Conservation (phyloP, 2,797 vertebrate species). For the Perodicticus potto region DNA sequence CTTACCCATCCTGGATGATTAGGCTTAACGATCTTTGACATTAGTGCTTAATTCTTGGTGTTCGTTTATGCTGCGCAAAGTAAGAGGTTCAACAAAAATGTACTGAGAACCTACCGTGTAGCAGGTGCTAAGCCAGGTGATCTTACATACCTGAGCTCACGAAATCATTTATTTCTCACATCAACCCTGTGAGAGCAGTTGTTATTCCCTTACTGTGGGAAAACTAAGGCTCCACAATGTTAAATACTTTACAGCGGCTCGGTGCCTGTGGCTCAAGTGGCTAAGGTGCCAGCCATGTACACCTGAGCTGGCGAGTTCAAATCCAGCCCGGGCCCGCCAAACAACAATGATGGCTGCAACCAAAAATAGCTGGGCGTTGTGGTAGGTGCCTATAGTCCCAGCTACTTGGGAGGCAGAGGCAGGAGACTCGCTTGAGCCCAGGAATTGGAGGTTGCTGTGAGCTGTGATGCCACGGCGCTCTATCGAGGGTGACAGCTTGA, state of each 20-base stretch:
- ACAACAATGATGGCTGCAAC: too few species aligned
- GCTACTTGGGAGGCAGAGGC: too few species aligned
- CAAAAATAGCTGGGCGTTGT: too few species aligned
- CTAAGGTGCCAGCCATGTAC: too few species aligned
- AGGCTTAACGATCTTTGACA: not conserved
- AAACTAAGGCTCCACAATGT: not conserved
- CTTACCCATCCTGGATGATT: not conserved
- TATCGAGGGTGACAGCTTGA: too few species aligned
- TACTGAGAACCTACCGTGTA: not conserved
- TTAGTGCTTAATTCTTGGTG: conserved; percentile 9
- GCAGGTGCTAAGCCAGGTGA: not conserved
- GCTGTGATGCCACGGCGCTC: too few species aligned
- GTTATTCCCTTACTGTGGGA: not conserved
- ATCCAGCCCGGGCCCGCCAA: too few species aligned
- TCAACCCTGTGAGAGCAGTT: not conserved
- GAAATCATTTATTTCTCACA: conserved; percentile 10
- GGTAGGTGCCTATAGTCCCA: too few species aligned
- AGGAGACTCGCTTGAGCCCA: too few species aligned
- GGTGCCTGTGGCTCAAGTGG: too few species aligned
- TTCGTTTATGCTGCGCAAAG: conserved; percentile 48
- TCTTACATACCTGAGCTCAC: not conserved
- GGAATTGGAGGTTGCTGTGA: too few species aligned
- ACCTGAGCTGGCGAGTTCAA: too few species aligned
- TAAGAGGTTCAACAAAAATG: conserved; percentile 10
- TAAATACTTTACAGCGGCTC: not conserved